phyloP scores from a whole-genome alignment of 2,113 vertebrate genomes.

The Oncorhynchus gorbuscha region DNA sequence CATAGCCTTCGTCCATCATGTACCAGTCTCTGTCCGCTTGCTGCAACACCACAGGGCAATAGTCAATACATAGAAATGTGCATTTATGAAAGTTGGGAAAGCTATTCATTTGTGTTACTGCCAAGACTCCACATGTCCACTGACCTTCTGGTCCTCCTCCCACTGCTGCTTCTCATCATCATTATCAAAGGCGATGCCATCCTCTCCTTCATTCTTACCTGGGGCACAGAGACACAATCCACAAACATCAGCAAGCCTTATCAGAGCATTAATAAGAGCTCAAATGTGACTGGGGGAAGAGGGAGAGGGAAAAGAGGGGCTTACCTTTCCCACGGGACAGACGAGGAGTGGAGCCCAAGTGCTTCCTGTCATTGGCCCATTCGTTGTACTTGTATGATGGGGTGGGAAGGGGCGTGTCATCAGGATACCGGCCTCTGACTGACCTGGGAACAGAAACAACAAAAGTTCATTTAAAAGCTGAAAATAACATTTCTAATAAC shows the following conservation, averaged over 20 bases:
- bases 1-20: conserved; percentile 98
- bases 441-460: conserved; percentile 74
- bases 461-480: not conserved
- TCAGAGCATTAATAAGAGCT: not conserved
- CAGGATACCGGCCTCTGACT: conserved; percentile 80
- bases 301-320: not conserved
- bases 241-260: not conserved
- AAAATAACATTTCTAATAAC: not conserved
- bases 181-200: conserved; percentile 86
- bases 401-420: conserved; percentile 89
- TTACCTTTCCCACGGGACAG: conserved; percentile 93
- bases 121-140: conserved; percentile 1
- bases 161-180: conserved; percentile 91
- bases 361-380: conserved; percentile 91
- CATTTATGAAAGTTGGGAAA: not conserved
- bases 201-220: conserved; percentile 79
- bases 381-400: conserved; percentile 97
- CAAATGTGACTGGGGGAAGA: not conserved
- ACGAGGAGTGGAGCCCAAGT: conserved; percentile 88
- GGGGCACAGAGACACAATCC: conserved; percentile 19
- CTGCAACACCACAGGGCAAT: conserved; percentile 58
- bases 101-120: not conserved
- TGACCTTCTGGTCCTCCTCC: conserved; percentile 95
- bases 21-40: conserved; percentile 99
- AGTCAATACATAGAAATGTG: conserved; percentile 4